These are phyloP conservation scores for Erythrolamprus reginae DNA, from an alignment of 2,113 vertebrate genomes.

Conservation along the genomic window DNA sequence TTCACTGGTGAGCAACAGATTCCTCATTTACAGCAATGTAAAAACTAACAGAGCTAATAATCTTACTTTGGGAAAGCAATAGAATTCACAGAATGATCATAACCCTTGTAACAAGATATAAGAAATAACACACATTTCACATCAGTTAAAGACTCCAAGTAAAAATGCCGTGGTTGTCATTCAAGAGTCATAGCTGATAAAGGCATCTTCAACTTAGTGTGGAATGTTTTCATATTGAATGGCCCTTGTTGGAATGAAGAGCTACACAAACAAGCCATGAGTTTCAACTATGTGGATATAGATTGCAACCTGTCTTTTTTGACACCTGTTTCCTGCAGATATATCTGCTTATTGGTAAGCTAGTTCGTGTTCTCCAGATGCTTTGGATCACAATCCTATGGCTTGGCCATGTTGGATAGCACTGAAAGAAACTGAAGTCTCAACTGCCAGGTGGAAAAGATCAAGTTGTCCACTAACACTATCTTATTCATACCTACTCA, in stretches of 20 bases:
- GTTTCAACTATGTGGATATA: not conserved
- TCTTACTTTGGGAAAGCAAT: not conserved
- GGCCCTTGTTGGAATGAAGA: not conserved
- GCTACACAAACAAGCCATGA: not conserved
- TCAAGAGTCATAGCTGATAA: not conserved
- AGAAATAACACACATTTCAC: not conserved
- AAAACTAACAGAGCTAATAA: not conserved
- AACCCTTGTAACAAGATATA: not conserved
- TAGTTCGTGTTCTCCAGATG: not conserved
- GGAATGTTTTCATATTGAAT: not conserved
- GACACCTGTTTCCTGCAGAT: not conserved
- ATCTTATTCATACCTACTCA: not conserved
- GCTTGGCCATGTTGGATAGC: not conserved
- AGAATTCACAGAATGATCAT: not conserved
- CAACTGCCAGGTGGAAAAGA: not conserved
- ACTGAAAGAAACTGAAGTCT: not conserved
- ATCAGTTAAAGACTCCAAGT: not conserved
- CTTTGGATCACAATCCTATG: not conserved
- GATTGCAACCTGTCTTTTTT: not conserved
- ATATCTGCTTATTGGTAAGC: not conserved
- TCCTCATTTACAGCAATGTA: not conserved
- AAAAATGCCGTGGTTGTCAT: not conserved
- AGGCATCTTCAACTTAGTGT: not conserved
- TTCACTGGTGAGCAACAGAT: not conserved
- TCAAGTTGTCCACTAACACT: not conserved